A percentile compares a stretch with the other conserved stretches of the same genome.
Conservation (phyloP, 1,140 invertebrate genomes). For the Heterodera schachtii region DNA sequence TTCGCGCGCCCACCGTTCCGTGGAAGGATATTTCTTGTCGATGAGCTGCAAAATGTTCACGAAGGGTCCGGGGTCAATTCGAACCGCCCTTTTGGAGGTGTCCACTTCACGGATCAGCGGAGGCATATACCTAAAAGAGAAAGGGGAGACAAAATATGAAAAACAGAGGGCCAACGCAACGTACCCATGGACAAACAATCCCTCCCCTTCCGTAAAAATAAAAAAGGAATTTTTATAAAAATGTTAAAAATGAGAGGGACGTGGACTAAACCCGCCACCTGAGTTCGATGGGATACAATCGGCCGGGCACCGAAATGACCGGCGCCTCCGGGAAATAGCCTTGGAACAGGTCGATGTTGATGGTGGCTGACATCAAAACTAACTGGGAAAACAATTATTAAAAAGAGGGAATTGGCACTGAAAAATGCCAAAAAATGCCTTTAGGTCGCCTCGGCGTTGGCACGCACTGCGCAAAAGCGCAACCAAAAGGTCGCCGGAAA, state of each 20-base stretch:
- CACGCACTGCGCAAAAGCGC: constrained; percentile 85
- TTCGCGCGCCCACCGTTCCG: constrained; percentile 70
- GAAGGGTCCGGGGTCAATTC: constrained; percentile 85
- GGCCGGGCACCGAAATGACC: constrained; percentile 86
- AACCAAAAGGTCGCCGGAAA: constrained; percentile 85
- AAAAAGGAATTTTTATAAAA: too few species aligned
- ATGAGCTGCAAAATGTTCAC: constrained; percentile 79
- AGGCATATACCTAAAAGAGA: constrained; percentile 42
- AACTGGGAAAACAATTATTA: constrained; percentile 72
- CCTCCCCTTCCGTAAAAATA: too few species aligned
- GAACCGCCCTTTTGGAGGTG: constrained; percentile 72
- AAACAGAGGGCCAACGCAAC: too few species aligned
- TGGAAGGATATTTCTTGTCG: constrained; percentile 74
- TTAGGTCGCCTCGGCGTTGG: constrained; percentile 76
- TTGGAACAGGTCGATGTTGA: constrained; percentile 89
- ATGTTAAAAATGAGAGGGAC: too few species aligned
- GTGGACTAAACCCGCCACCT: background rate
- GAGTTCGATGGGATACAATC: constrained; percentile 79
- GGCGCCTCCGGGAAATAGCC: constrained; percentile 83
- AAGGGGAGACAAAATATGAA: too few species aligned
- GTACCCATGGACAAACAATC: too few species aligned
- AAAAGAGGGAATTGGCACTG: background rate
- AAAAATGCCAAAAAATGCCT: background rate
- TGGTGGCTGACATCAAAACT: constrained; percentile 97
- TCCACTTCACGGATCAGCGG: constrained; percentile 44